Conservation (phyloP, 2,113 vertebrate genomes). For the Anseranas semipalmata region DNA sequence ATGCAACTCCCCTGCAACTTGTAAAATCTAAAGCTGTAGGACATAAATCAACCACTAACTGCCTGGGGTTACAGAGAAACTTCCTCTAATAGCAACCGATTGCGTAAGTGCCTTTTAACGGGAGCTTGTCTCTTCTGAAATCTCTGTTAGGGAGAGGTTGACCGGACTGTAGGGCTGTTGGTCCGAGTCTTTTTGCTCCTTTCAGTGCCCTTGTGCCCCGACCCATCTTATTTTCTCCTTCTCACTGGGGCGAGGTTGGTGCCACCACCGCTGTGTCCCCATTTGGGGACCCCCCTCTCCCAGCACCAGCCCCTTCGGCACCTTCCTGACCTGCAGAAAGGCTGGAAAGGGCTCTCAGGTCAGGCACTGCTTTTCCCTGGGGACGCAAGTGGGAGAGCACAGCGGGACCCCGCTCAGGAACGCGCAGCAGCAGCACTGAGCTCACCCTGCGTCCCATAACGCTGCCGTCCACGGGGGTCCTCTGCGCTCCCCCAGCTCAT, state of each 20-base stretch:
- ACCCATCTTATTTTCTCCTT: not conserved
- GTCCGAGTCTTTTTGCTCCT: not conserved
- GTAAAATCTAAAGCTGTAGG: slow-evolving; percentile 20
- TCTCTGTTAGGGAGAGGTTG: not conserved
- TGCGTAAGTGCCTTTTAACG: not conserved
- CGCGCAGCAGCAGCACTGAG: rapidly evolving
- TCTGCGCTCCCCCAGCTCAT: not conserved
- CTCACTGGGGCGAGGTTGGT: not conserved
- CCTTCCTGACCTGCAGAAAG: not conserved
- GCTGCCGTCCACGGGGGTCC: rapidly evolving
- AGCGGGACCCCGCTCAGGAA: not conserved
- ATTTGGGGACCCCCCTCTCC: not conserved
- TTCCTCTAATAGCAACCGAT: slow-evolving; percentile 6
- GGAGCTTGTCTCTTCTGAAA: not conserved
- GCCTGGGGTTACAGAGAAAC: slow-evolving; percentile 47
- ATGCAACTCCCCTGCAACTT: not conserved
- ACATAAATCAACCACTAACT: slow-evolving; percentile 62
- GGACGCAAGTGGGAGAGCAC: not conserved
- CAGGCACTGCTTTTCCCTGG: not conserved
- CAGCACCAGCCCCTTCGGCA: not conserved
- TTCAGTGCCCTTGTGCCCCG: not conserved
- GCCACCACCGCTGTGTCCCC: rapidly evolving
- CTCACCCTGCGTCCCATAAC: not conserved
- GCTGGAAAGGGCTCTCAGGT: not conserved
- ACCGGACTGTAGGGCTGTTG: rapidly evolving